Conservation (phyloP, 92 coral and sea anemone species). For the Palythoa grandiflora region DNA sequence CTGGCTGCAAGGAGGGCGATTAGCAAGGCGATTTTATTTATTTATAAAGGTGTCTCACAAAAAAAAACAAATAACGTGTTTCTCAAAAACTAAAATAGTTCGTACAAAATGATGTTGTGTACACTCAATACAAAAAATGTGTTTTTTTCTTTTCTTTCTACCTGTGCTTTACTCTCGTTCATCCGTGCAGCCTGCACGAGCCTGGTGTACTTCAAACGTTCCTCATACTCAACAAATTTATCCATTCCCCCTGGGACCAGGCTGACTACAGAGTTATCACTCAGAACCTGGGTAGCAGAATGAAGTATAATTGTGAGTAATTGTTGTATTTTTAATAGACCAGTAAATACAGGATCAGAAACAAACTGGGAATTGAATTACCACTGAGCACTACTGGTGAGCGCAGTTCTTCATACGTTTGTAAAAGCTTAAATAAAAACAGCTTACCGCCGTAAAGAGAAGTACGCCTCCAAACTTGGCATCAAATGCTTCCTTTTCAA, state of each 20-base stretch:
- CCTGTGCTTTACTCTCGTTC: slow-evolving; percentile 89
- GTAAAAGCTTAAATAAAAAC: not conserved
- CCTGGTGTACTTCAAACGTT: slow-evolving; percentile 74
- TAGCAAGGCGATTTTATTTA: too few relatives aligned
- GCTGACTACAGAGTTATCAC: slow-evolving; percentile 83
- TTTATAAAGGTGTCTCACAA: too few relatives aligned
- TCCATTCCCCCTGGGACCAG: slow-evolving; percentile 90
- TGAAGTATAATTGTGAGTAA: not conserved
- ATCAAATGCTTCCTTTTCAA: slow-evolving; percentile 86
- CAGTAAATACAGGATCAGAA: too few relatives aligned
- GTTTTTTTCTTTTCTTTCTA: not conserved
- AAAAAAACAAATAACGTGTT: too few relatives aligned
- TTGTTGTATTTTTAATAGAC: too few relatives aligned
- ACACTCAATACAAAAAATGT: too few relatives aligned
- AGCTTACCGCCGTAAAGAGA: slow-evolving; percentile 84
- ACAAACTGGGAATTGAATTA: too few relatives aligned
- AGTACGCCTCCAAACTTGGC: slow-evolving; percentile 89
- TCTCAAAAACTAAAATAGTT: too few relatives aligned
- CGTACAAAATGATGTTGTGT: too few relatives aligned
- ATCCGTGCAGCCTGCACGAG: slow-evolving; percentile 85
- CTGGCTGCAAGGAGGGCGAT: too few relatives aligned
- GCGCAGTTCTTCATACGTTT: too few relatives aligned
- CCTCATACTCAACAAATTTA: slow-evolving; percentile 85
- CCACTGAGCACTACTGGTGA: too few relatives aligned
- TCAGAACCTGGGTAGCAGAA: slow-evolving; percentile 61